phyloP scores from a whole-genome alignment of 2,888 invertebrate species.

The Mythimna ferrago region DNA sequence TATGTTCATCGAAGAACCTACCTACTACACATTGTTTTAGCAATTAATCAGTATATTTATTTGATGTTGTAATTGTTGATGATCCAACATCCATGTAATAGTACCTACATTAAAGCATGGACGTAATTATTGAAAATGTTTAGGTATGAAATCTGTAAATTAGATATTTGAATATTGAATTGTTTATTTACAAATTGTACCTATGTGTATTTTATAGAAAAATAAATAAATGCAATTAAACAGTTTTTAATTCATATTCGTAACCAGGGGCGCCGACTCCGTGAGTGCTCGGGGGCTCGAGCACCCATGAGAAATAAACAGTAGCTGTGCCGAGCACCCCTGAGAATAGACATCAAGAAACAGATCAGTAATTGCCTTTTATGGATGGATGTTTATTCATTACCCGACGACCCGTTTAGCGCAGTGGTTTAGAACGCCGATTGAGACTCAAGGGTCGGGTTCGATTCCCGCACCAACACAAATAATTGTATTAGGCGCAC shows the following conservation, averaged over 20 bases:
- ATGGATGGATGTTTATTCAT: too few species aligned
- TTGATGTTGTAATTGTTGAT: constrained; percentile 60
- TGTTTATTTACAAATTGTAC: constrained; percentile 90
- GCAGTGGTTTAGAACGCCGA: too few species aligned
- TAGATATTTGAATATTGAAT: constrained; percentile 89
- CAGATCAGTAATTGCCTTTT: too few species aligned
- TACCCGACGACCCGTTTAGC: too few species aligned
- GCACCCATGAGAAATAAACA: too few species aligned
- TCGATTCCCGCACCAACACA: too few species aligned
- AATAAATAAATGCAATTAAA: constrained; percentile 82
- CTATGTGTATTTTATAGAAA: constrained; percentile 90
- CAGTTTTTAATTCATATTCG: constrained; percentile 27
- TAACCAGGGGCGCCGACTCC: neutral
- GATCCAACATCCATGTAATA: constrained; percentile 62
- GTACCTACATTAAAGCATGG: constrained; percentile 70
- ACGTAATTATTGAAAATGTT: constrained; percentile 73
- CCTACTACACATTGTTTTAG: constrained; percentile 36
- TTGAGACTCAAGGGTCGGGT: too few species aligned
- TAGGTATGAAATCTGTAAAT: constrained; percentile 84
- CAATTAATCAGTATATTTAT: constrained; percentile 48
- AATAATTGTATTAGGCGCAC: too few species aligned
- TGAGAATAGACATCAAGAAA: too few species aligned
- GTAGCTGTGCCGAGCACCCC: too few species aligned
- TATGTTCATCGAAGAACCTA: constrained; percentile 47
- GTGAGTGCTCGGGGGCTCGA: too few species aligned